Percentiles rank a stretch among this genome's conserved stretches.
Evolutionary conservation across 2,888 invertebrate genomes (phyloP).

Genomic region (Eupithecia exiguata): DNA sequence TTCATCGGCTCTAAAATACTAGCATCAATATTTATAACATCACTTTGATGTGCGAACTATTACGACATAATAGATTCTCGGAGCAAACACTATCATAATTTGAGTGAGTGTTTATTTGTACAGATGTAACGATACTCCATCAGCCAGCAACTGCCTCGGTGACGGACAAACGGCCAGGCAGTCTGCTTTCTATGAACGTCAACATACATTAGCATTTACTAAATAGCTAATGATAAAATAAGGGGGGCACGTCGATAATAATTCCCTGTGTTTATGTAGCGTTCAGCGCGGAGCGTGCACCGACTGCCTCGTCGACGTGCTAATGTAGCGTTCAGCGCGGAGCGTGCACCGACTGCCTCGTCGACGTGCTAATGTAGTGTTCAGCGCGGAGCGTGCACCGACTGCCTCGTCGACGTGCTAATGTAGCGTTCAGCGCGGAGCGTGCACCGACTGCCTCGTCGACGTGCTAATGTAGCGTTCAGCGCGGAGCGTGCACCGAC

Average conservation of each 20-base stretch:
- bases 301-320: conserved; percentile 54
- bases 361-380: conserved; percentile 59
- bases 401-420: conserved; percentile 61
- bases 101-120: conserved; percentile 61
- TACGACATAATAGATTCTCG: conserved; percentile 32
- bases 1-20: not conserved
- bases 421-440: conserved; percentile 42
- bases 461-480: conserved; percentile 58
- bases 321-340: conserved; percentile 49
- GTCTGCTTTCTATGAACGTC: conserved; percentile 73
- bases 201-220: conserved; percentile 71
- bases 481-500: conserved; percentile 45
- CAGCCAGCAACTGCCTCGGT: conserved; percentile 53
- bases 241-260: conserved; percentile 61
- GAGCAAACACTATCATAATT: conserved; percentile 53
- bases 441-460: conserved; percentile 48
- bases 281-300: conserved; percentile 42
- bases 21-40: conserved; percentile 17
- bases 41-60: conserved; percentile 42
- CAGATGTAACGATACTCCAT: conserved; percentile 60
- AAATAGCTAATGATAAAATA: conserved; percentile 65
- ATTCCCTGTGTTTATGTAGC: conserved; percentile 63
- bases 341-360: conserved; percentile 48
- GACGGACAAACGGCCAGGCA: conserved; percentile 62
- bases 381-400: conserved; percentile 43